Evolutionary conservation across 2,797 vertebrate genomes (phyloP), one percentile per base, ranked within the genome.

Genomic region (Paratrypauchen microcephalus): DNA sequence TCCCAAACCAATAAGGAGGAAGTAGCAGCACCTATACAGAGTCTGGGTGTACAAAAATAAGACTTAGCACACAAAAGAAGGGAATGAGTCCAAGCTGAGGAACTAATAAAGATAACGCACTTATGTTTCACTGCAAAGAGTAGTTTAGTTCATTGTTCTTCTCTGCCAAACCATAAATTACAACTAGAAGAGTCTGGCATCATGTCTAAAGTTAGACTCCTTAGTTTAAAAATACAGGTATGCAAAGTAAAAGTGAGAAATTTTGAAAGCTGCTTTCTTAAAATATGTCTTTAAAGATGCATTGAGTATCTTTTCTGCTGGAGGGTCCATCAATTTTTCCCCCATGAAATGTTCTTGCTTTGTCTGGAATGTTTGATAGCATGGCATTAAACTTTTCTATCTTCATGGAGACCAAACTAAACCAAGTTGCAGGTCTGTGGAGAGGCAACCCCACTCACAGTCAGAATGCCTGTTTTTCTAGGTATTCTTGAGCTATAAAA

Each of bases 1-100:
- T 48, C 23, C 62, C 62, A 64, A 45, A 63, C 61, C 61, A 63
- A 63, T 64, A 64, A 64, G 61, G 61, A 47, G 61, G 61, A 63
- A 26, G 41, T 41, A 64, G 39, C 6, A 1, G 8, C 16, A 26
- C 15, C 62, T 47, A 36, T 36, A 26, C 61, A 48, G 61, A 47
- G 61, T 48, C 61, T 41, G 39, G 36, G 39, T 45, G 39, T 45
- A 19, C 13, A 47, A 47, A 64, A 64, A 48, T 64, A 48, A 11
- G 18, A 23, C 30, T 39, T 26, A 48, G 21, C 41, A 28, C 62
- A 48, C 62, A 64, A 47, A 47, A 64, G 23, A 39, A 41, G 12
- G n/a, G 60, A 64, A 47, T 64, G 23, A 26, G 41, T 48, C 62
- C 48, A 23, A 7, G 3, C 41, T 19, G 13, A 26, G 8, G 41